Percentiles rank a stretch among this genome's conserved stretches.
Evolutionary conservation across 2,888 invertebrate genomes (phyloP).

Genomic region (Chrysolina haemoptera): DNA sequence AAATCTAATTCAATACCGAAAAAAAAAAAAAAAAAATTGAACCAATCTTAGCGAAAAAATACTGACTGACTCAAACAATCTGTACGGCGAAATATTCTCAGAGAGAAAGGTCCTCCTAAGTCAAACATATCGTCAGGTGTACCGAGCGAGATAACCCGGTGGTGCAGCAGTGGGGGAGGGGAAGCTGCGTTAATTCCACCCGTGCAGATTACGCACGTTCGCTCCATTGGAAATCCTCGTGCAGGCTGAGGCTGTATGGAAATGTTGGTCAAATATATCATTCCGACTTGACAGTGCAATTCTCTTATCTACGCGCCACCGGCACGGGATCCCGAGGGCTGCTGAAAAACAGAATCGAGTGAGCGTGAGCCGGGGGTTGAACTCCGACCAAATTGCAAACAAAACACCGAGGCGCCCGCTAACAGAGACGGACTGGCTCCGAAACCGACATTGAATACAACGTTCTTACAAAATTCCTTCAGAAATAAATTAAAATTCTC

Average conservation of each 20-base stretch:
- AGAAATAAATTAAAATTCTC: no score
- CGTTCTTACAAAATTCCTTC: neutral
- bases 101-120: conserved; percentile 1
- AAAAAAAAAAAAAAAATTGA: no score
- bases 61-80: no score
- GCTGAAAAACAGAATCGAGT: conserved; percentile 70
- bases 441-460: neutral
- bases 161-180: conserved; percentile 42
- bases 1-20: no score
- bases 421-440: conserved; percentile 1
- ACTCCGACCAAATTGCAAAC: conserved; percentile 68
- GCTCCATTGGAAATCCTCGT: conserved; percentile 71
- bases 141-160: conserved; percentile 47
- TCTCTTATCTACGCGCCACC: conserved; percentile 84
- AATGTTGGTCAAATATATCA: conserved; percentile 93
- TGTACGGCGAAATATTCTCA: neutral
- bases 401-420: conserved; percentile 60
- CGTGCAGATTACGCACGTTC: conserved; percentile 75
- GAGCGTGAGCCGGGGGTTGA: conserved; percentile 66
- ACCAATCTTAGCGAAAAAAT: no score
- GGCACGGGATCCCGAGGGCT: conserved; percentile 69
- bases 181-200: conserved; percentile 74
- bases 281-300: conserved; percentile 91
- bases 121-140: conserved; percentile 61
- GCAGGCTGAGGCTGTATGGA: conserved; percentile 75